Evolutionary conservation across 2,113 vertebrate genomes (phyloP).

Genomic region (Hylia prasina): DNA sequence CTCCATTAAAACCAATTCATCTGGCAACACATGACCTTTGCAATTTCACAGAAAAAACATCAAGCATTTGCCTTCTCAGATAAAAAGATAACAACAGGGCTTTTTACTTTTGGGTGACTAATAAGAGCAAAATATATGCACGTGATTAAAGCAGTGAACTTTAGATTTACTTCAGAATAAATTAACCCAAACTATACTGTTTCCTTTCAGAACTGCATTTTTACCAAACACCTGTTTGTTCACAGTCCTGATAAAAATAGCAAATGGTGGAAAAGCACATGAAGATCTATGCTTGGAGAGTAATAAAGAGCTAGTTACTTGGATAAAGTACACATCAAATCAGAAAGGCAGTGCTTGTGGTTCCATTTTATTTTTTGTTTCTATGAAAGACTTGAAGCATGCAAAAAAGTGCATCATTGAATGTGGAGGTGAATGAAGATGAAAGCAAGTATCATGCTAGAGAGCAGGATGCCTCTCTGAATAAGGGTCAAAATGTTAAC

Average conservation of each 20-base stretch:
- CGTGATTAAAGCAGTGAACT: neutral
- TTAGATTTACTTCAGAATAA: neutral
- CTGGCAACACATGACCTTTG: neutral
- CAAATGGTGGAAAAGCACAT: neutral
- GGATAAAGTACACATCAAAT: neutral
- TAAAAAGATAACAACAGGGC: neutral
- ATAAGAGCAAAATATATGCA: neutral
- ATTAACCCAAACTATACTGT: neutral
- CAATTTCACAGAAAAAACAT: neutral
- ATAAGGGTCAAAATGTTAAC: neutral
- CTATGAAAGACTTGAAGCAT: neutral
- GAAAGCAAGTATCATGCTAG: neutral
- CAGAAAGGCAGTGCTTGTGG: neutral
- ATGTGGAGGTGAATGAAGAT: neutral
- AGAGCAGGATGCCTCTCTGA: neutral
- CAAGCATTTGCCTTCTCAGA: neutral
- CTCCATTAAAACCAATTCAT: neutral
- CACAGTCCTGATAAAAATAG: neutral
- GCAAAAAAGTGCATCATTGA: neutral
- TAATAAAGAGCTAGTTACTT: neutral
- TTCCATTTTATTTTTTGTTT: neutral
- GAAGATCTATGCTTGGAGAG: neutral
- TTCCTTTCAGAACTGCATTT: neutral
- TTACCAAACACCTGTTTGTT: neutral
- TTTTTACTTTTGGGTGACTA: neutral